Conservation (phyloP, 2,113 vertebrate genomes). For the Amphiprion percula region DNA sequence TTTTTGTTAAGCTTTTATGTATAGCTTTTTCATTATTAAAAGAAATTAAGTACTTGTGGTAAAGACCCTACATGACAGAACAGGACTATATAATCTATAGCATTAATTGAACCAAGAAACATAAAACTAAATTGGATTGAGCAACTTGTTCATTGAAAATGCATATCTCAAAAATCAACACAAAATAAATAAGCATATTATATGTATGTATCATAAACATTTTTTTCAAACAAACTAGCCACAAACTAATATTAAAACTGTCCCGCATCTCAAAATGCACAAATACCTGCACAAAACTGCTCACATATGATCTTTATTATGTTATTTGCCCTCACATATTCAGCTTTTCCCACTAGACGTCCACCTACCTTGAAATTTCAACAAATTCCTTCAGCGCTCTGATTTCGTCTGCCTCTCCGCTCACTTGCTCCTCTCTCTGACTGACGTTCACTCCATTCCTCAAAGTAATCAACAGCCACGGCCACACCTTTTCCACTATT, state of each 20-base stretch:
- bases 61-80: background rate
- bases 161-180: no score
- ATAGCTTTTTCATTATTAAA: background rate
- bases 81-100: background rate
- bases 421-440: background rate
- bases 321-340: no score
- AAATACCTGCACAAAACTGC: rapidly evolving
- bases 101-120: background rate
- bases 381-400: background rate
- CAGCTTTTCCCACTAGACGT: background rate
- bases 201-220: no score
- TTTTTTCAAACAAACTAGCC: no score
- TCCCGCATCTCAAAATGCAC: background rate
- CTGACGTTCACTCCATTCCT: conserved; percentile 2
- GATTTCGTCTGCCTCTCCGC: background rate
- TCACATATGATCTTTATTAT: background rate
- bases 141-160: background rate
- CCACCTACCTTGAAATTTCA: conserved; percentile 17
- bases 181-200: no score
- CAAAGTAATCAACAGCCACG: conserved; percentile 58
- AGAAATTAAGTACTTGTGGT: background rate
- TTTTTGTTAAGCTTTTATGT: no score
- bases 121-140: background rate
- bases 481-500: conserved; percentile 68
- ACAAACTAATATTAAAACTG: background rate